These are phyloP conservation scores for Drosophila kikkawai DNA, from an alignment of 1,140 invertebrate genomes.

Conservation along the genomic window DNA sequence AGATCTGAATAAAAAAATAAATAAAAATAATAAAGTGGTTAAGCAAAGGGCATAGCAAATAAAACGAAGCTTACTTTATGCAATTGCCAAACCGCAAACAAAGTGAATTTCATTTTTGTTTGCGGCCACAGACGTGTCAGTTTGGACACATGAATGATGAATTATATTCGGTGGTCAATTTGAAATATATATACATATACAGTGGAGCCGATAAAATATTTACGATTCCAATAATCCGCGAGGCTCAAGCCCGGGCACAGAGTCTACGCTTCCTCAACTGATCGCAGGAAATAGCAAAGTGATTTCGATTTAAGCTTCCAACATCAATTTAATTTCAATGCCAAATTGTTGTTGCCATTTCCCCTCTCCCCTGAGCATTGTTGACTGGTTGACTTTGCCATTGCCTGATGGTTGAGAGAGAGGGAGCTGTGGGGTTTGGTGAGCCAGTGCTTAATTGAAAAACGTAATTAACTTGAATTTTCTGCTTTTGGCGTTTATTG, in stretches of 20 bases:
- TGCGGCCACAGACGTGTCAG: slow-evolving; percentile 81
- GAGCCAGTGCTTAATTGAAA: slow-evolving; percentile 78
- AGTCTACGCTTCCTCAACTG: background rate
- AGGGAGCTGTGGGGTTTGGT: slow-evolving; percentile 3
- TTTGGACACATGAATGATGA: slow-evolving; percentile 81
- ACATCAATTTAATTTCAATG: slow-evolving; percentile 70
- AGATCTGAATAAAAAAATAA: slow-evolving; percentile 10
- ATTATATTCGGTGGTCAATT: slow-evolving; percentile 69
- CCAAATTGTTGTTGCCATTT: slow-evolving; percentile 53
- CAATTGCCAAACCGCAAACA: slow-evolving; percentile 70
- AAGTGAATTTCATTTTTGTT: slow-evolving; percentile 80
- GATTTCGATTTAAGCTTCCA: slow-evolving; percentile 41
- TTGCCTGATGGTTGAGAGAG: background rate
- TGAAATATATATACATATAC: slow-evolving; percentile 26
- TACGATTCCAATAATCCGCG: slow-evolving; percentile 16
- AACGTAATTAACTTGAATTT: slow-evolving; percentile 83
- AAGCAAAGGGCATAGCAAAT: slow-evolving; percentile 39
- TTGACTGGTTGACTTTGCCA: slow-evolving; percentile 40
- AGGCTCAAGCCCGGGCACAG: background rate
- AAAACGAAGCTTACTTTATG: slow-evolving; percentile 56
- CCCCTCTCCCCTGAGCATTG: slow-evolving; percentile 8
- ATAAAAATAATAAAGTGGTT: slow-evolving; percentile 19
- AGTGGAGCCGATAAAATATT: slow-evolving; percentile 25
- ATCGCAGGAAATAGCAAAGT: slow-evolving; percentile 42
- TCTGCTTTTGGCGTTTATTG: slow-evolving; percentile 82